A percentile compares a stretch with the other conserved stretches of the same genome.
These are phyloP conservation scores for Oophaga sylvatica DNA, from an alignment of 2,797 vertebrate species.

Conservation along the genomic window DNA sequence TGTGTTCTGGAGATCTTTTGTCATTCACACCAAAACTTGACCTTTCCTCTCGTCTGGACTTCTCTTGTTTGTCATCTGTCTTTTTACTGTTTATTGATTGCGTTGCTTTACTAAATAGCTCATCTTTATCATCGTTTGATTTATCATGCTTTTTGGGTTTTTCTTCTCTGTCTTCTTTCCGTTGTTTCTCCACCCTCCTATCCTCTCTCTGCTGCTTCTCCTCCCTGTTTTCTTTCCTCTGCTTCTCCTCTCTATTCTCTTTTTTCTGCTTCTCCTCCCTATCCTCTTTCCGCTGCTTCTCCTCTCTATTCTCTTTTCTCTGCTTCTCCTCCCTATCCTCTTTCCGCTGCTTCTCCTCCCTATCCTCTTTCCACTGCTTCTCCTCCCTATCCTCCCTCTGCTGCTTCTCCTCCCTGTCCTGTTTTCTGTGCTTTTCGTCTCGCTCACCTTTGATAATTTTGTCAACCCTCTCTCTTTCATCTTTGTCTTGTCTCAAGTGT, in stretches of 20 bases:
- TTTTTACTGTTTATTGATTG: constrained; percentile 22
- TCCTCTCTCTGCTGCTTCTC: constrained; percentile 23
- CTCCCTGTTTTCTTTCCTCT: not conserved
- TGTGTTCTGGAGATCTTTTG: constrained; percentile 64
- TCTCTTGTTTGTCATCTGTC: constrained; percentile 49
- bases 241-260: constrained; percentile 16
- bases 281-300: constrained; percentile 34
- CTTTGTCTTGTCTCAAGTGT: not conserved
- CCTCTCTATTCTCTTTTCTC: constrained; percentile 13
- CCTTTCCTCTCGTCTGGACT: constrained; percentile 65
- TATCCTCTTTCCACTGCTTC: not conserved
- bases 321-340: constrained; percentile 68
- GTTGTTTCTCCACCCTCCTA: not conserved
- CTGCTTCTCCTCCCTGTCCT: not conserved
- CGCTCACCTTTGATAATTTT: not conserved
- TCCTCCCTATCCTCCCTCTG: not conserved
- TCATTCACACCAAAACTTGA: constrained; percentile 67
- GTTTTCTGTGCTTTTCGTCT: not conserved
- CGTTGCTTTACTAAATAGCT: constrained; percentile 56
- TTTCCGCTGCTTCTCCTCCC: constrained; percentile 32
- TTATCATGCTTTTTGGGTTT: constrained; percentile 1
- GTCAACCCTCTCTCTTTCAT: constrained; percentile 16
- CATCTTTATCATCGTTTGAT: constrained; percentile 59
- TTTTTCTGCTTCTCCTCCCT: not conserved
- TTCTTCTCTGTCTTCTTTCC: constrained; percentile 23